These are phyloP conservation scores for Todus mexicanus DNA, from an alignment of 2,797 vertebrate genomes.

Conservation along the genomic window DNA sequence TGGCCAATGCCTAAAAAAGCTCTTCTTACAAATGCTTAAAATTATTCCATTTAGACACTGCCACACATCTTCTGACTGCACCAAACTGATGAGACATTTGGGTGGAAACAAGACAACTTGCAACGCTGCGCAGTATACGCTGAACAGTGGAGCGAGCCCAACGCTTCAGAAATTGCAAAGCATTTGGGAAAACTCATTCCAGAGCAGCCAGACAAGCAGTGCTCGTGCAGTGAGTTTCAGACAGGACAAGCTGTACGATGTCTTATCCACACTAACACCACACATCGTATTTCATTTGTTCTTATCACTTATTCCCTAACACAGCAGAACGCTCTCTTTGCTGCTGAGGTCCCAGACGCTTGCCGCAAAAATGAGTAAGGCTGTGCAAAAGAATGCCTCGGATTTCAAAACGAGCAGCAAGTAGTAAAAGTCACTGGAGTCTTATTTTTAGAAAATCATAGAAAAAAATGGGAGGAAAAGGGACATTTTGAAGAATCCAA, in stretches of 20 bases:
- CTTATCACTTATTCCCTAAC: neutral
- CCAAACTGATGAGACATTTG: neutral
- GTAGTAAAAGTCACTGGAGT: neutral
- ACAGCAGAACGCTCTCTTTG: neutral
- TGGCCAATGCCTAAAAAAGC: neutral
- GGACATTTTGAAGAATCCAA: neutral
- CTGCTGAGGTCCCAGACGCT: neutral
- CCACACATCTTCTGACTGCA: neutral
- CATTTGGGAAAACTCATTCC: neutral
- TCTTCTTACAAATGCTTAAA: neutral
- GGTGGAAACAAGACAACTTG: neutral
- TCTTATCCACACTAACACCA: neutral
- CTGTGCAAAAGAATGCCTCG: neutral
- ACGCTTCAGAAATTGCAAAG: neutral
- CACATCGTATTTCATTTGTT: neutral
- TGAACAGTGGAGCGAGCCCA: neutral
- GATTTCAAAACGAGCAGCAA: neutral
- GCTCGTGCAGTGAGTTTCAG: neutral
- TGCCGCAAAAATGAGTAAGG: neutral
- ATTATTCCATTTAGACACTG: neutral
- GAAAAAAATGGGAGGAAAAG: neutral
- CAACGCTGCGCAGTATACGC: neutral
- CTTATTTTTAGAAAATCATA: neutral
- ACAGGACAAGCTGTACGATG: neutral
- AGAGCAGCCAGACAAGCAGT: neutral